Base-by-base conservation (phyloP, 2,797 vertebrate genomes). In the Sebastes goodei region DNA sequence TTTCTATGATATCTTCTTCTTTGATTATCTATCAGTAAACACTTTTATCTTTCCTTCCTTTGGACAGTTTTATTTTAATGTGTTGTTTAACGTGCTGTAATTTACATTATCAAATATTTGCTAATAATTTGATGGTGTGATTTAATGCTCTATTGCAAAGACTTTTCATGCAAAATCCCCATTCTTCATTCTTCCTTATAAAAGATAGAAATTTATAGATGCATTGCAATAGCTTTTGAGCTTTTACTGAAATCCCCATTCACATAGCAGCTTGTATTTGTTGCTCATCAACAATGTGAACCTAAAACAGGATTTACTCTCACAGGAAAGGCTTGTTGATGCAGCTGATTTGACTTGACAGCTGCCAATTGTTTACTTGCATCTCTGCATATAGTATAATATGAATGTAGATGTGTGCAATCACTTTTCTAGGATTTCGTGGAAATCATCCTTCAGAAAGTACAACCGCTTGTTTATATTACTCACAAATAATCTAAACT, bases 401-500 rank as follows among this genome's bases (percentile, higher is more conserved):
- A 62, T n/a, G 77, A 56, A 63, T 29, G 9, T 42, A 21, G 23
- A 75, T 12, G n/a, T 21, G 49, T 53, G 17, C 12, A 75, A 38
- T 53, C 21, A 3, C 2, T 55, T 71, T 76, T 62, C n/a, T 20
- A 10, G 8, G 14, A 53, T 78, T 81, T 86, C 23, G 0, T 57
- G 29, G 32, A 84, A 88, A 71, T 71, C 49, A 57, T 70, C 10
- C 11, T 6, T 23, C 20, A 56, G 12, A 53, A 60, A 56, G 5
- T 1, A 10, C 35, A 81, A 33, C 61, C 62, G 29, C 17, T 20
- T 87, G 82, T 87, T 88, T 82, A n/a, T 29, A 62, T 79, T 67
- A 49, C 62, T 83, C 82, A 71, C 49, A 60, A 59, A 27, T 72
- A 63, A 79, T 71, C 42, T 78, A 85, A 89, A 92, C 76, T 71